Percentiles rank a stretch among this genome's conserved stretches.
Evolutionary conservation across 92 coral and sea anemone genomes (phyloP).

Genomic region (Palythoa grandis): DNA sequence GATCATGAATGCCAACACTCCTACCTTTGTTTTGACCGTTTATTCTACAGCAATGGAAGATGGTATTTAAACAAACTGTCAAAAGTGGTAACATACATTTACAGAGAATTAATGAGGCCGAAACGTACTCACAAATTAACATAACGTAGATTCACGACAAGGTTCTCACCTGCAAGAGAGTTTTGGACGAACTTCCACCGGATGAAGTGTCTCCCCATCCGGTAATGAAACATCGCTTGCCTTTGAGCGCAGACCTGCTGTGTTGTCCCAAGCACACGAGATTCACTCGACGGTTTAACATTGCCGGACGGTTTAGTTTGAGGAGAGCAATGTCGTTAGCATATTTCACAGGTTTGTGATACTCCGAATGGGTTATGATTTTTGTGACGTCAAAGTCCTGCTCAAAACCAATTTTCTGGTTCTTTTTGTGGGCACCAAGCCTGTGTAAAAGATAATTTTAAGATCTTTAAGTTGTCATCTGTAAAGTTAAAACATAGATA

Average conservation of each 20-base stretch:
- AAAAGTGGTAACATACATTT: too few species aligned
- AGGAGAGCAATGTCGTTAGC: conserved; percentile 34
- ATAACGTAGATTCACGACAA: background rate
- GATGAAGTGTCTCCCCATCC: conserved; percentile 40
- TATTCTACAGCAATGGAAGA: too few species aligned
- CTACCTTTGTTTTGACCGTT: too few species aligned
- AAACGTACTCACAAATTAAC: too few species aligned
- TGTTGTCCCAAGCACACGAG: conserved; percentile 27
- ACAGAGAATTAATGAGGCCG: too few species aligned
- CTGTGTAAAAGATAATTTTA: background rate
- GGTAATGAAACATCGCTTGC: conserved; percentile 28
- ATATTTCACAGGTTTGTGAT: conserved; percentile 19
- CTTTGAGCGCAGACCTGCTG: background rate
- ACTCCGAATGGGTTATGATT: conserved; percentile 23
- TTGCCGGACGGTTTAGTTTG: conserved; percentile 20
- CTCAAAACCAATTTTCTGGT: background rate
- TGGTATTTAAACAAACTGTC: too few species aligned
- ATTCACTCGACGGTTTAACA: conserved; percentile 19
- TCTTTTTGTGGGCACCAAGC: conserved; percentile 16
- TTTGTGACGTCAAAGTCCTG: conserved; percentile 20
- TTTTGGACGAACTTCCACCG: conserved; percentile 2
- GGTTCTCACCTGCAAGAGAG: conserved; percentile 2
- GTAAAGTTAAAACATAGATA: too few species aligned
- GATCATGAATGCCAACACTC: too few species aligned
- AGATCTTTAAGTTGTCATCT: background rate